phyloP scores from a whole-genome alignment of 2,888 invertebrate species.

The Fragum sueziense region DNA sequence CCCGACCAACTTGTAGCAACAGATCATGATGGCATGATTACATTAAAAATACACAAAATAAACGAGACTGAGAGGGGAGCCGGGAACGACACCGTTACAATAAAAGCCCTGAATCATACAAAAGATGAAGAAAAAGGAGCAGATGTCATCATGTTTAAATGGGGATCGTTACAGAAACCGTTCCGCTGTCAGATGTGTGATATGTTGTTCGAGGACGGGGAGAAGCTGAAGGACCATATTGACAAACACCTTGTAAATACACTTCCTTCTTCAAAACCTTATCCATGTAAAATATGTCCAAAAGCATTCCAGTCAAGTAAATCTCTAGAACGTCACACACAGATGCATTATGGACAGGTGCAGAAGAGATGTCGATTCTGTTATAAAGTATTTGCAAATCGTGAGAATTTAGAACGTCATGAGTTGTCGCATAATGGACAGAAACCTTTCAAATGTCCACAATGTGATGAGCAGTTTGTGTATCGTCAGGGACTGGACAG shows the following conservation, averaged over 20 bases:
- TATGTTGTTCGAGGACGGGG: slow-evolving; percentile 42
- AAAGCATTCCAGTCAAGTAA: slow-evolving; percentile 36
- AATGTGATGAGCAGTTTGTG: slow-evolving; percentile 29
- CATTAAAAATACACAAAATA: too few relatives aligned
- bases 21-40: background rate
- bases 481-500: slow-evolving; percentile 25
- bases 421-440: slow-evolving; percentile 30
- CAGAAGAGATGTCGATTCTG: slow-evolving; percentile 46
- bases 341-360: slow-evolving; percentile 39
- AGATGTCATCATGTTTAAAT: slow-evolving; percentile 48
- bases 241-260: slow-evolving; percentile 26
- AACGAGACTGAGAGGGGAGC: too few relatives aligned
- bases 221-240: slow-evolving; percentile 30
- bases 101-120: background rate
- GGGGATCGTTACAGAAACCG: slow-evolving; percentile 40
- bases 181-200: slow-evolving; percentile 55
- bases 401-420: slow-evolving; percentile 44
- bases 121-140: background rate
- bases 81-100: background rate
- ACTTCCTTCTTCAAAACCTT: slow-evolving; percentile 35
- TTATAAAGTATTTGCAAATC: slow-evolving; percentile 46
- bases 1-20: background rate
- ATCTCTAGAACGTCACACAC: slow-evolving; percentile 38
- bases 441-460: slow-evolving; percentile 21
- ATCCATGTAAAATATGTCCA: slow-evolving; percentile 39